phyloP scores from a whole-genome alignment of 2,888 invertebrate genomes.

The Apamea anceps region DNA sequence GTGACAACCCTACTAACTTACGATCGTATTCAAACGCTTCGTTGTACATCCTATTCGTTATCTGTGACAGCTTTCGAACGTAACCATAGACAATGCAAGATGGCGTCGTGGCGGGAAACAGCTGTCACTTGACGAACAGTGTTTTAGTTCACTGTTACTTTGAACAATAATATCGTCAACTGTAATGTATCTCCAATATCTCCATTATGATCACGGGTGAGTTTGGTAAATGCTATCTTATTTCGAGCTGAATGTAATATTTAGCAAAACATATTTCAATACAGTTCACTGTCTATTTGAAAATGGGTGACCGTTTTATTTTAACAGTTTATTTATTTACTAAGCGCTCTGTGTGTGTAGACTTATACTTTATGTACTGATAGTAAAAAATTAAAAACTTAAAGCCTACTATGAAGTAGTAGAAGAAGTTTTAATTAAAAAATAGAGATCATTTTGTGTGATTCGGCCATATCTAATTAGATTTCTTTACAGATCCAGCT shows the following conservation, averaged over 20 bases:
- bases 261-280: not conserved
- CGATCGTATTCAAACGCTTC: constrained; percentile 89
- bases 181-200: not conserved
- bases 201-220: not conserved
- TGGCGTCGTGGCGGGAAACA: constrained; percentile 75
- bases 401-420: not conserved
- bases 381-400: not conserved
- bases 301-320: not conserved
- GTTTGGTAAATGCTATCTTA: not conserved
- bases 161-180: not conserved
- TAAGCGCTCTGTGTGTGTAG: not conserved
- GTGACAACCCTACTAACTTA: constrained; percentile 74
- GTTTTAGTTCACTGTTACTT: constrained; percentile 41
- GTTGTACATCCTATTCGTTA: constrained; percentile 81
- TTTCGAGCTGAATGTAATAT: not conserved
- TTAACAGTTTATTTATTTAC: not conserved
- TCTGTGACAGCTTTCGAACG: constrained; percentile 71
- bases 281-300: not conserved
- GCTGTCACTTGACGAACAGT: constrained; percentile 64
- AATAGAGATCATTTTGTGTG: not conserved
- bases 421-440: not conserved
- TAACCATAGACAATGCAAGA: constrained; percentile 72
- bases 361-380: not conserved
- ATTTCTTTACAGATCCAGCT: not conserved
- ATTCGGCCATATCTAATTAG: not conserved